Base-by-base conservation (phyloP, 2,797 vertebrate species). In the Parambassis ranga region DNA sequence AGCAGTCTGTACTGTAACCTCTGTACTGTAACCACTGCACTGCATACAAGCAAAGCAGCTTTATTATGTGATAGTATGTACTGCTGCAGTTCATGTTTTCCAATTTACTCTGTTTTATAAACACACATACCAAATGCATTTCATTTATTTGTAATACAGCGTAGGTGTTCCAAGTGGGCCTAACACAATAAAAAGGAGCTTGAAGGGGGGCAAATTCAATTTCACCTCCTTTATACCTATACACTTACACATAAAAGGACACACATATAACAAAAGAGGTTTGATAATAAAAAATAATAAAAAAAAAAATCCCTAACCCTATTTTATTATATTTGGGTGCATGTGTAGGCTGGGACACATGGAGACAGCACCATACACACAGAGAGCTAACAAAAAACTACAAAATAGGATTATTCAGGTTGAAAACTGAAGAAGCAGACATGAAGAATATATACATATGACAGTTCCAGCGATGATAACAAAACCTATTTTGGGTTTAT, bases 181-280 rank as follows among this genome's bases (percentile, higher is more conserved):
- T 77, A 75, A 85, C 77, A 59, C 61, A 81, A 79, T 82, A 72
- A 76, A 79, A 15, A 61, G 22, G 16, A 37, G 51, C 47, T 43
- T 30, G 57, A 65, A 47, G 24, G 36, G 36, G 60, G 50, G 57
- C 43, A 55, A 58, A 84, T 73, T 87, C 65, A 78, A 74, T 87
- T 83, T 87, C 80, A 83, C 79, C 75, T 74, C 48, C 72, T 48
- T 55, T 67, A 52, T 52, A 62, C 39, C 43, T 8, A 47, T 35
- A 79, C 37, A 57, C 60, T 65, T 61, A 59, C 39, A 38, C 50
- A 46, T 47, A 73, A 79, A 82, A 79, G 66, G 58, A 71, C 51
- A 61, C 55, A 60, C 32, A 19, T 19, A 56, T 19, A 56, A 71
- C 63, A 82, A 77, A 82, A 76, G 19, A 55, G 33, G 35, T 16